Evolutionary conservation across 2,888 invertebrate genomes (phyloP).

Genomic region (Thalpophila matura): DNA sequence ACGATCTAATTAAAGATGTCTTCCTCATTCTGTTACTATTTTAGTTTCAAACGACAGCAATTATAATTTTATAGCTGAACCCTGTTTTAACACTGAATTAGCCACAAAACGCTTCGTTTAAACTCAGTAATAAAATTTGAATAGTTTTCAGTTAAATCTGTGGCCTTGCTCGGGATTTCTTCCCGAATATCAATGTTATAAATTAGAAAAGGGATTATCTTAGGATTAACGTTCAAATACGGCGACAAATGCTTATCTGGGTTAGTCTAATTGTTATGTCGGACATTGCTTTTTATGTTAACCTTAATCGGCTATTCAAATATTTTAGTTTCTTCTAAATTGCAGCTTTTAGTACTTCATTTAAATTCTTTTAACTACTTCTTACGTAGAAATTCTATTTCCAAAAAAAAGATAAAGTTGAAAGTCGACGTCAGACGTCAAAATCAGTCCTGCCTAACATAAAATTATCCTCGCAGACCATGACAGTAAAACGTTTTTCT

Average conservation of each 20-base stretch:
- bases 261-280: constrained; percentile 19
- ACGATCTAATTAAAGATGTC: constrained; percentile 16
- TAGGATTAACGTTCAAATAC: constrained; percentile 6
- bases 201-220: constrained; percentile 28
- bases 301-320: not conserved
- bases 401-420: too few species aligned
- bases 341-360: not conserved
- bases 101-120: not conserved
- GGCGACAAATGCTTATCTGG: constrained; percentile 24
- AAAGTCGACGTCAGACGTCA: too few species aligned
- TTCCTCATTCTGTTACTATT: constrained; percentile 18
- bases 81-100: constrained; percentile 39
- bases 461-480: too few species aligned
- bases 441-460: too few species aligned
- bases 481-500: too few species aligned
- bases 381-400: too few species aligned
- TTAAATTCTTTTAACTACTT: too few species aligned
- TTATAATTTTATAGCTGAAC: constrained; percentile 34
- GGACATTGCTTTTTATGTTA: not conserved
- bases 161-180: constrained; percentile 1
- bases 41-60: constrained; percentile 20
- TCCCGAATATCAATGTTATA: constrained; percentile 28
- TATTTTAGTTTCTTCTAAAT: not conserved
- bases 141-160: constrained; percentile 15
- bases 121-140: constrained; percentile 6